Conservation (phyloP, 35 echinoderm and acorn worm species). For the Lytechinus pictus region DNA sequence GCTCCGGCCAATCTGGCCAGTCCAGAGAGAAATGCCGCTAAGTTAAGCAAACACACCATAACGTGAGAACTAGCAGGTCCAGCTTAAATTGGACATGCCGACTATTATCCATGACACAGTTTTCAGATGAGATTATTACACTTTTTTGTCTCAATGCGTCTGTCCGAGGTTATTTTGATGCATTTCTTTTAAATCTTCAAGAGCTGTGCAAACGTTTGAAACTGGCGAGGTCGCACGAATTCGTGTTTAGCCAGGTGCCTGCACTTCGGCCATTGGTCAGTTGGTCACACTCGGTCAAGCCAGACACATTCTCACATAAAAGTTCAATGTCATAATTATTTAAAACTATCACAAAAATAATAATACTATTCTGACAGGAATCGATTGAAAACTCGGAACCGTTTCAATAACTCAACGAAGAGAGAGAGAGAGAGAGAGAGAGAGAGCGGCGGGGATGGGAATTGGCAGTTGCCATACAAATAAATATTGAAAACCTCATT, state of each 20-base stretch:
- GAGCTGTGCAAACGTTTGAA: conserved; percentile 17
- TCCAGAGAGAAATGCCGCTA: conserved; percentile 4
- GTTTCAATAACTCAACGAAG: background rate
- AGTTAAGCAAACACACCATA: background rate
- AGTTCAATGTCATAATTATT: background rate
- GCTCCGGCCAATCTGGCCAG: background rate
- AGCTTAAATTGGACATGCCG: background rate
- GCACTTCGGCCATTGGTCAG: background rate
- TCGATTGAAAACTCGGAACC: background rate
- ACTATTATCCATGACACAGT: conserved; percentile 11
- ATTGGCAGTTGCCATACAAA: too few species aligned
- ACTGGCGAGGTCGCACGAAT: background rate
- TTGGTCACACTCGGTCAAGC: background rate
- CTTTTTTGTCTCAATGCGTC: background rate
- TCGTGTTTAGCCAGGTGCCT: background rate
- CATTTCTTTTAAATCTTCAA: conserved; percentile 7
- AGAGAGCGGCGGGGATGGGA: too few species aligned
- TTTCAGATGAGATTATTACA: conserved; percentile 20
- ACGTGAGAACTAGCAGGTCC: background rate
- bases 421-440: background rate
- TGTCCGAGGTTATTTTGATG: background rate
- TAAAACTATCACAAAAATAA: background rate
- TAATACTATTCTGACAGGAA: background rate
- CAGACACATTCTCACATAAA: background rate
- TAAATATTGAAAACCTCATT: too few species aligned